Conservation (phyloP, 2,888 invertebrate species). For the Chrysodeixis includens region DNA sequence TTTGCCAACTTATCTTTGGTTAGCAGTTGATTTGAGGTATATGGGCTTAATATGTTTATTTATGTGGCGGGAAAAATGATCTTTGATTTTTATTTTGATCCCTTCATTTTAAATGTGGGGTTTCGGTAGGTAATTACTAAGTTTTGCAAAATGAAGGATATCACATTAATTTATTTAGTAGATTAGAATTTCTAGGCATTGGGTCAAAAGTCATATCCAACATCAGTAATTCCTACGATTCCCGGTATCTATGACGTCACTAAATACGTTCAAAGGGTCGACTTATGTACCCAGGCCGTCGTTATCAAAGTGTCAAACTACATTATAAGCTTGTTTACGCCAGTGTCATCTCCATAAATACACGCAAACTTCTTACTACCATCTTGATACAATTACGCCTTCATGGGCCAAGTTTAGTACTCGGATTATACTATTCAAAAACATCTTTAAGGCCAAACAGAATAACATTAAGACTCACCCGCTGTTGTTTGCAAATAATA, state of each 20-base stretch:
- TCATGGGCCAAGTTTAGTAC: constrained; percentile 64
- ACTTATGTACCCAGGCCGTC: constrained; percentile 36
- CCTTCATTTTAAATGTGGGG: neutral
- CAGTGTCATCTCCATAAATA: constrained; percentile 56
- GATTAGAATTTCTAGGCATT: constrained; percentile 12
- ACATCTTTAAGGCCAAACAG: constrained; percentile 64
- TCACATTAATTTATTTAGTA: no score
- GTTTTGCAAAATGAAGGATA: no score
- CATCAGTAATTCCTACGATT: constrained; percentile 23
- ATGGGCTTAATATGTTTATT: neutral
- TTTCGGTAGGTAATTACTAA: no score
- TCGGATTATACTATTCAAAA: constrained; percentile 68
- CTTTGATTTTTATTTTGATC: neutral
- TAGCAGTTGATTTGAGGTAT: constrained; percentile 24
- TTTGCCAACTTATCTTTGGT: constrained; percentile 26
- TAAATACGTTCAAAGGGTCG: constrained; percentile 29
- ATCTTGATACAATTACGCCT: constrained; percentile 63
- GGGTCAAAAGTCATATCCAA: constrained; percentile 40
- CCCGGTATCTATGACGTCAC: constrained; percentile 25
- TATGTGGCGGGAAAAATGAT: neutral
- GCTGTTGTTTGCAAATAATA: constrained; percentile 84
- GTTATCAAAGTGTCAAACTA: constrained; percentile 54
- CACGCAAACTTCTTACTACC: constrained; percentile 50
- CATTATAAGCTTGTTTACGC: constrained; percentile 56
- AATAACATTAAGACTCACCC: constrained; percentile 74